These are phyloP conservation scores for Aptenodytes patagonicus DNA, from an alignment of 2,113 vertebrate species.

Conservation along the genomic window DNA sequence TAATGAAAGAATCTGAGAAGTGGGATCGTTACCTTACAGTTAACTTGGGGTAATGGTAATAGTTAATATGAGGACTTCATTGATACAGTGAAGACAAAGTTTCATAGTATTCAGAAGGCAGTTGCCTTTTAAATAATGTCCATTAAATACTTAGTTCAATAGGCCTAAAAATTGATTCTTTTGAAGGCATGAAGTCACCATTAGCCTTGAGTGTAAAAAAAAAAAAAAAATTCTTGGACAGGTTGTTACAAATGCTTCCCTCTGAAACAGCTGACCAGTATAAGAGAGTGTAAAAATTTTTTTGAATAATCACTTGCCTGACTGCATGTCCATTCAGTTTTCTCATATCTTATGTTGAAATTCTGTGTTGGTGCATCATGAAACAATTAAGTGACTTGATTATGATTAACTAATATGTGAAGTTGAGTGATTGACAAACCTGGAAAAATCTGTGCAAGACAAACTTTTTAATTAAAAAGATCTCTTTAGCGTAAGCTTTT, in stretches of 20 bases:
- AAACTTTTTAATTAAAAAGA: background rate
- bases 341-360: background rate
- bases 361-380: background rate
- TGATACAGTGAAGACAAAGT: background rate
- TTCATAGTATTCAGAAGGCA: background rate
- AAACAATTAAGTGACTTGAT: background rate
- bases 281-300: background rate
- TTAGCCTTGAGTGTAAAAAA: background rate
- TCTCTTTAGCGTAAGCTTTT: background rate
- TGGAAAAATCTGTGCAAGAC: background rate
- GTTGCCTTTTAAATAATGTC: background rate
- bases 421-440: background rate
- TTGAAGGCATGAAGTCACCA: background rate
- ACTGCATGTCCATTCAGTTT: background rate
- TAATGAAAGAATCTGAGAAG: background rate
- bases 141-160: background rate
- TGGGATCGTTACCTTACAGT: background rate
- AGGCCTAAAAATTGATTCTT: background rate
- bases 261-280: background rate
- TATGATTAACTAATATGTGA: rapidly evolving
- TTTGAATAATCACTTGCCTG: background rate
- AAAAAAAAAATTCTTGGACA: background rate
- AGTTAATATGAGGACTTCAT: background rate
- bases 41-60: background rate
- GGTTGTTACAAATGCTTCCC: background rate